A percentile compares a stretch with the other conserved stretches of the same genome.
Evolutionary conservation across 92 coral and sea anemone species (phyloP).

Genomic region (Umimayanthus kanabou): DNA sequence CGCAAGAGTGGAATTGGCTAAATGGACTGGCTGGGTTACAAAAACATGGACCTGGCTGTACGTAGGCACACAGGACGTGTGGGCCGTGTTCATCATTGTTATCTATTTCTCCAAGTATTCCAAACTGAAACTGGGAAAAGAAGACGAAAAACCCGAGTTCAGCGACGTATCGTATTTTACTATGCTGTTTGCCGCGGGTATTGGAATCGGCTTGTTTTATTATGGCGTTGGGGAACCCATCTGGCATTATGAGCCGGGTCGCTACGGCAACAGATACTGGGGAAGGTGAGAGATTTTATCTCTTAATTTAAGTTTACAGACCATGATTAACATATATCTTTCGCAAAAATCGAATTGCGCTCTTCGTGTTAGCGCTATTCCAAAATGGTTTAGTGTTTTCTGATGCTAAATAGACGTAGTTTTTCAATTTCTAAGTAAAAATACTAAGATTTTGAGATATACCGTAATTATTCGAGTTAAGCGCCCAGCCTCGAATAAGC

Average conservation of each 20-base stretch:
- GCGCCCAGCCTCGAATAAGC: too few relatives aligned
- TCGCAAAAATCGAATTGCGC: too few relatives aligned
- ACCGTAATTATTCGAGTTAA: too few relatives aligned
- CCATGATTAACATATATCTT: too few relatives aligned
- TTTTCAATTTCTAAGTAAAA: too few relatives aligned
- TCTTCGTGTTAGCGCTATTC: too few relatives aligned
- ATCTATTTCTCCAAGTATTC: conserved; percentile 82
- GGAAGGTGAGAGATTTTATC: conserved; percentile 55
- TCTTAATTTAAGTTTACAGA: too few relatives aligned
- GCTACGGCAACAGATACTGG: conserved; percentile 71
- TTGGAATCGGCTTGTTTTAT: conserved; percentile 78
- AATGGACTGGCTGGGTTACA: conserved; percentile 59
- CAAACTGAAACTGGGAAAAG: conserved; percentile 74
- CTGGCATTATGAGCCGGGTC: conserved; percentile 55
- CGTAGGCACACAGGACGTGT: conserved; percentile 77
- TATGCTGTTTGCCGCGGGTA: conserved; percentile 85
- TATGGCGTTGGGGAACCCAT: conserved; percentile 72
- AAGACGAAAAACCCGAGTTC: conserved; percentile 81
- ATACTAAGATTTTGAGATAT: too few relatives aligned
- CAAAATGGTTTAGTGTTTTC: too few relatives aligned
- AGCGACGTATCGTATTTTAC: conserved; percentile 81
- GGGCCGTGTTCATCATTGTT: conserved; percentile 69
- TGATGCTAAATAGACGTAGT: too few relatives aligned
- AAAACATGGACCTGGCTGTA: conserved; percentile 75
- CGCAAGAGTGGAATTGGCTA: too few relatives aligned